These are phyloP conservation scores for Trichosurus vulpecula DNA, from an alignment of 2,797 vertebrate genomes.

Conservation along the genomic window DNA sequence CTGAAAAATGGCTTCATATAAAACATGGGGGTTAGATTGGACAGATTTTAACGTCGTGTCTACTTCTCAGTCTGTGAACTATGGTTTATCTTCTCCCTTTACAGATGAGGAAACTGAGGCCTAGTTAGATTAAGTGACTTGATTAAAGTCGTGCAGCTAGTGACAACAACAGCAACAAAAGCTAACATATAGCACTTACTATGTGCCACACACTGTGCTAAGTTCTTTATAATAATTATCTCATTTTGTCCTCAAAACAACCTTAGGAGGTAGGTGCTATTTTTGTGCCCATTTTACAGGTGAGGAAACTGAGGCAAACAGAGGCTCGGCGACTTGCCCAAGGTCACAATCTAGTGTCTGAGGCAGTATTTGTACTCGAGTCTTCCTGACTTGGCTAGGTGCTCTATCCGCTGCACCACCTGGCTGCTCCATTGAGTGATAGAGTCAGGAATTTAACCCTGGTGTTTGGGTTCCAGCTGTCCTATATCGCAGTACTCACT, in stretches of 20 bases:
- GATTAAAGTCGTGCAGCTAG: not conserved
- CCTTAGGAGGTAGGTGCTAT: too few relatives aligned
- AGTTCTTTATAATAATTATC: not conserved
- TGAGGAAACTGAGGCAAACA: not conserved
- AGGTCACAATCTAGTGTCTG: not conserved
- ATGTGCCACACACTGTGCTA: not conserved
- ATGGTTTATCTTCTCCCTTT: not conserved
- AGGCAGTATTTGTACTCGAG: not conserved
- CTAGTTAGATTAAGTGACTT: not conserved
- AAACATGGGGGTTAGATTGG: not conserved
- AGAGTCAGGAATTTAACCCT: not conserved
- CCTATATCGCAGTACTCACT: not conserved
- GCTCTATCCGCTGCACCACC: not conserved
- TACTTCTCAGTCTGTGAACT: not conserved
- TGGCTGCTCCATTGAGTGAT: not conserved
- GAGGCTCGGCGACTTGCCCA: not conserved
- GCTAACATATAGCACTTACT: not conserved
- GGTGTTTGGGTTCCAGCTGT: not conserved
- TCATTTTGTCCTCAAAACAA: not conserved
- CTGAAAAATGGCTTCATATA: constrained; percentile 9
- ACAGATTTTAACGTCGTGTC: not conserved
- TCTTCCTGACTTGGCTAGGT: not conserved
- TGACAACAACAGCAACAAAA: not conserved
- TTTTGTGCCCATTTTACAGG: not conserved
- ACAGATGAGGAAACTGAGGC: not conserved